phyloP scores from a whole-genome alignment of 2,797 vertebrate species.

The Aplochiton taeniatus region DNA sequence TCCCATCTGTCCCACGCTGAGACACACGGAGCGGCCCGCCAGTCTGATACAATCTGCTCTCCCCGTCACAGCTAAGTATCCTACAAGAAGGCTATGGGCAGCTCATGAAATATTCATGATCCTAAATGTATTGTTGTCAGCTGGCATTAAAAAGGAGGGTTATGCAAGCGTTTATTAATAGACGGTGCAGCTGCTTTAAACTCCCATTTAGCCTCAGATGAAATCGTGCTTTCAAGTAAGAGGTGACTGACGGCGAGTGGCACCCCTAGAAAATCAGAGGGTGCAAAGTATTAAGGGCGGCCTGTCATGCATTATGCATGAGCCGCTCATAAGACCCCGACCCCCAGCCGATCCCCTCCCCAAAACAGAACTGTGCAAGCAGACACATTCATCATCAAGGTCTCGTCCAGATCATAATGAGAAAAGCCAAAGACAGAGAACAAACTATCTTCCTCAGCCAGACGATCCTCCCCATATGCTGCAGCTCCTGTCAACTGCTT shows the following conservation, averaged over 20 bases:
- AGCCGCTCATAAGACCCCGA: slow-evolving; percentile 40
- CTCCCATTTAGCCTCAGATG: slow-evolving; percentile 21
- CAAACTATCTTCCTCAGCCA: slow-evolving; percentile 60
- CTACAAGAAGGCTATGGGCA: background rate
- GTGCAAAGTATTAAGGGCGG: slow-evolving; percentile 37
- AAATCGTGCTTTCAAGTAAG: slow-evolving; percentile 28
- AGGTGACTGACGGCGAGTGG: slow-evolving; percentile 36
- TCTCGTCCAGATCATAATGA: slow-evolving; percentile 63
- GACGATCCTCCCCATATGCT: slow-evolving; percentile 61
- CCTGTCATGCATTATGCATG: slow-evolving; percentile 58
- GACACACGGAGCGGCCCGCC: slow-evolving; percentile 21
- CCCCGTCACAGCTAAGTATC: background rate
- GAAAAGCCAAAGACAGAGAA: slow-evolving; percentile 55
- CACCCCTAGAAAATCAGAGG: slow-evolving; percentile 44
- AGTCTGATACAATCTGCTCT: slow-evolving; percentile 14
- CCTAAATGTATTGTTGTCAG: slow-evolving; percentile 9
- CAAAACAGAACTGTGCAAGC: slow-evolving; percentile 32
- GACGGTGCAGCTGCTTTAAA: slow-evolving; percentile 13
- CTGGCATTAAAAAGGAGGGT: slow-evolving; percentile 1
- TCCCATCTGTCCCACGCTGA: slow-evolving; percentile 10
- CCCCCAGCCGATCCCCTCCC: slow-evolving; percentile 38
- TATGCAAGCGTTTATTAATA: background rate
- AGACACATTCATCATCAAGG: slow-evolving; percentile 66
- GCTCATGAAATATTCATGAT: slow-evolving; percentile 15
- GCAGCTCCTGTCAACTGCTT: slow-evolving; percentile 55